Evolutionary conservation across 2,888 invertebrate genomes (phyloP), one percentile per base, ranked within the genome.

Genomic region (Harmothoe impar): DNA sequence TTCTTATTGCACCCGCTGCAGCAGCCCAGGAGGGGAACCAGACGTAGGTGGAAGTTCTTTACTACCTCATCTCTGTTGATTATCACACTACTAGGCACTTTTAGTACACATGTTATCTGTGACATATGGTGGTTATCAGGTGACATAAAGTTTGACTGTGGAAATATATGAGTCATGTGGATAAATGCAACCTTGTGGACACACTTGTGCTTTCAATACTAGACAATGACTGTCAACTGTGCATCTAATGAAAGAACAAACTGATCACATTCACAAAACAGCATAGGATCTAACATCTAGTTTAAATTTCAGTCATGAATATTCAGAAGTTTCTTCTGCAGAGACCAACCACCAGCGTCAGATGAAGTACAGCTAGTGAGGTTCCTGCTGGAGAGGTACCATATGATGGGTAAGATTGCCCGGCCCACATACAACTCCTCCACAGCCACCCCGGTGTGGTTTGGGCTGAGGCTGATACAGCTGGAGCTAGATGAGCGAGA

Each of bases 401-500:
- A 72, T 1, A 20, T 12, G 15, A 78, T 81, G 89, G 90, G 91
- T 0, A 91, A 89, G 33, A 84, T 89, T 0, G 94, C 94, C 3
- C 90, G 95, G 52, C 95, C 95, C 15, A 93, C 94, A 10, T 93
- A 91, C 85, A 94, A 94, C 91, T 94, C 94, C 0, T 93, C 94
- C 0, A 91, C 92, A 17, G 90, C 94, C 0, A 94, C 94, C 0
- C 91, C 93, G 33, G 93, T 95, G 31, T 92, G 90, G n/a, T 93
- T 95, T 0, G 95, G 95, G 10, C 91, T 95, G 89, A 93, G 94
- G 20, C 91, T 95, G 89, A 94, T 94, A 12, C 94, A 94, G 52
- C 92, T 94, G n/a, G 95, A 94, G 88, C 85, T 94, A 89, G 94
- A 96, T 91, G 96, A 96, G 92, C 96, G 96, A 92, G 96, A 96